These are phyloP conservation scores for Bubo blakistoni DNA, from an alignment of 2,113 vertebrate genomes.

Conservation along the genomic window DNA sequence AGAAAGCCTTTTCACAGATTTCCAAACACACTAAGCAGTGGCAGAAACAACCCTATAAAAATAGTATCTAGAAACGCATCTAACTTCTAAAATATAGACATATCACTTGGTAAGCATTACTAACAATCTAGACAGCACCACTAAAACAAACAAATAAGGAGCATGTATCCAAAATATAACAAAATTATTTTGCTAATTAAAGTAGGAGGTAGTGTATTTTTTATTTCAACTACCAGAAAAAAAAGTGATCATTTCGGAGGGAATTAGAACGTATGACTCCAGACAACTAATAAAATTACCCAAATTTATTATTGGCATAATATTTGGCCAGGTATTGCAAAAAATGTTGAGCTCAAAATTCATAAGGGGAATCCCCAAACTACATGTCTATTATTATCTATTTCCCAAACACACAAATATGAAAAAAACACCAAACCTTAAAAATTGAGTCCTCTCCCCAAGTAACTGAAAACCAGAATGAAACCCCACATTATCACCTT, in stretches of 20 bases:
- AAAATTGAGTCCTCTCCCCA: not conserved
- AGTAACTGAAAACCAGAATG: not conserved
- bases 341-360: not conserved
- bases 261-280: not conserved
- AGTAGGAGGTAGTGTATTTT: not conserved
- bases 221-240: not conserved
- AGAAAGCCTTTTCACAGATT: not conserved
- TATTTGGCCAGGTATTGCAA: not conserved
- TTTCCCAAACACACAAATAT: not conserved
- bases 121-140: not conserved
- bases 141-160: not conserved
- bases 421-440: not conserved
- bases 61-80: not conserved
- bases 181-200: not conserved
- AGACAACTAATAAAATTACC: not conserved
- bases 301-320: not conserved
- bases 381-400: not conserved
- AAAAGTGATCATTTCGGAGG: not conserved
- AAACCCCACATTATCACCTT: not conserved
- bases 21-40: not conserved
- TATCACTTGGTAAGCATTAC: not conserved
- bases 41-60: not conserved
- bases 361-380: not conserved
- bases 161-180: not conserved
- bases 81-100: not conserved